A percentile compares a stretch with the other conserved stretches of the same genome.
phyloP scores from a whole-genome alignment of 2,797 vertebrate genomes.

The Pampus argenteus region DNA sequence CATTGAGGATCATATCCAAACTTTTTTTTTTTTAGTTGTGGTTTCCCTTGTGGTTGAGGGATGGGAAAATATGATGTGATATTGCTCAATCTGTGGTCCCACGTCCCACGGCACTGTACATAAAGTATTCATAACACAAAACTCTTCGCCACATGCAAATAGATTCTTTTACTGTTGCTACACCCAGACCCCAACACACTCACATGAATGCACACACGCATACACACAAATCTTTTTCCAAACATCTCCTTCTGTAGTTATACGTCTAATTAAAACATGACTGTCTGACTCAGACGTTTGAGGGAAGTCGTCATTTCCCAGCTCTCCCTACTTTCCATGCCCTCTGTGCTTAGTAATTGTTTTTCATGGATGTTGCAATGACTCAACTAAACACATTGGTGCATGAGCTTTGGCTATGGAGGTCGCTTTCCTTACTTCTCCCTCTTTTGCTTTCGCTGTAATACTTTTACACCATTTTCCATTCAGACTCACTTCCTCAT shows the following conservation, averaged over 20 bases:
- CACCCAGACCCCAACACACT: constrained; percentile 12
- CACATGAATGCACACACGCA: constrained; percentile 7
- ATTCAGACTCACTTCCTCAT: constrained; percentile 9
- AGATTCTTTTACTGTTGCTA: not conserved
- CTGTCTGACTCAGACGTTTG: constrained; percentile 74
- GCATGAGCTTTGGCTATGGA: constrained; percentile 10
- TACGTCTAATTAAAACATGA: constrained; percentile 68
- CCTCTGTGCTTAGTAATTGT: constrained; percentile 56
- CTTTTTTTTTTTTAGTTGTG: constrained; percentile 6
- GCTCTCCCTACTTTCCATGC: constrained; percentile 62
- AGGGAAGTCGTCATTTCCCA: constrained; percentile 71
- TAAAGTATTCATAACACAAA: constrained; percentile 2
- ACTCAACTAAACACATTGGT: constrained; percentile 47
- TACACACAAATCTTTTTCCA: constrained; percentile 26
- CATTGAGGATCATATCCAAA: constrained; percentile 1
- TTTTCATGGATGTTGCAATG: constrained; percentile 49
- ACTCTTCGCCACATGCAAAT: constrained; percentile 1
- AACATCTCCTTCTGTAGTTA: constrained; percentile 68
- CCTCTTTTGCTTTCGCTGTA: not conserved
- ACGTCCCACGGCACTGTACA: not conserved
- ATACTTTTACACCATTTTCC: constrained; percentile 8
- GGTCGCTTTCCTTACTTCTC: constrained; percentile 17
- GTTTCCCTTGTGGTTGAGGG: not conserved
- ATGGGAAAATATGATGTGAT: constrained; percentile 29
- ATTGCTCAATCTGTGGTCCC: constrained; percentile 13